phyloP scores from a whole-genome alignment of 1,140 invertebrate species.

The Formica exsecta region DNA sequence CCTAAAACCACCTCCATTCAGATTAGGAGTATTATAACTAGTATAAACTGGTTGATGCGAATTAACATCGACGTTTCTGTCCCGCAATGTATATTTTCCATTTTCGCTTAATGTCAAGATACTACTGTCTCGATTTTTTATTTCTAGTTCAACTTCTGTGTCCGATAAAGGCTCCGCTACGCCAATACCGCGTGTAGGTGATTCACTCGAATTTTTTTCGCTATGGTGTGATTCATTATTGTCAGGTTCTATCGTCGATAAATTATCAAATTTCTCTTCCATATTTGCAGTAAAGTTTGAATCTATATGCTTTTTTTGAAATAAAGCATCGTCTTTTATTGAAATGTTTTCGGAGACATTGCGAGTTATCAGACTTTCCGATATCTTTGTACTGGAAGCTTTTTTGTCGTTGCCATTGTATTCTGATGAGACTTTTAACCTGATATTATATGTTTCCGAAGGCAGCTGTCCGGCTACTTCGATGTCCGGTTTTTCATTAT shows the following conservation, averaged over 20 bases:
- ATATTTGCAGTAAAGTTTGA: background rate
- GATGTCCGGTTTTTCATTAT: conserved; percentile 68
- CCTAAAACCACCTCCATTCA: conserved; percentile 81
- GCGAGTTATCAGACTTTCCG: background rate
- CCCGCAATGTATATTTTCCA: conserved; percentile 57
- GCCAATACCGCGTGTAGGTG: conserved; percentile 77
- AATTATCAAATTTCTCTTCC: background rate
- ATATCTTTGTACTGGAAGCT: background rate
- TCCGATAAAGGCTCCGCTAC: conserved; percentile 83
- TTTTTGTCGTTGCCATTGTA: background rate
- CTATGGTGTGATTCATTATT: background rate
- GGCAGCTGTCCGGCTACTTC: conserved; percentile 81
- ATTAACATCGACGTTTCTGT: conserved; percentile 65
- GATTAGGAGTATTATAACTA: conserved; percentile 89
- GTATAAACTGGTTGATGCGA: conserved; percentile 87
- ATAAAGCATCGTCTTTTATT: background rate
- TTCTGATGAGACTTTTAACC: conserved; percentile 75
- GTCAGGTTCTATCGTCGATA: background rate
- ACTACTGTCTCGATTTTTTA: conserved; percentile 79
- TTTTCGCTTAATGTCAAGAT: conserved; percentile 65
- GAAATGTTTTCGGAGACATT: background rate
- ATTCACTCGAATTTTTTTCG: conserved; percentile 58
- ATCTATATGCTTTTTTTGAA: background rate
- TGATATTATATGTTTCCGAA: conserved; percentile 79
- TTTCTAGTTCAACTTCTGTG: conserved; percentile 80